Evolutionary conservation across 2,797 vertebrate species (phyloP).

Genomic region (Hippocampus kuda): DNA sequence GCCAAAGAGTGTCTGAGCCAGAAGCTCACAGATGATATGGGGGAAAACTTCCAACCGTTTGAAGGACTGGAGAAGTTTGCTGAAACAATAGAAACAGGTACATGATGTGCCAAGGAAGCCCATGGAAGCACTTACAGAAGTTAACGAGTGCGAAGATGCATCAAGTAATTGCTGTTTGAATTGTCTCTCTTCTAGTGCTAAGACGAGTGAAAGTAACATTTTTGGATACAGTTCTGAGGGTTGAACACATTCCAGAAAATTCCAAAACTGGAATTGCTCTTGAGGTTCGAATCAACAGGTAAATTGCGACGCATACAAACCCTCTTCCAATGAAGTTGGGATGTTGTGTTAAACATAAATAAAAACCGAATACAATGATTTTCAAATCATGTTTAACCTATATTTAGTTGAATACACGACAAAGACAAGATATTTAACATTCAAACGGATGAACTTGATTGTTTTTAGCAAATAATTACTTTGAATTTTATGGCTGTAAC

Average conservation of each 20-base stretch:
- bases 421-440: no score
- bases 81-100: slow-evolving; percentile 94
- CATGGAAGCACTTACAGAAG: not conserved
- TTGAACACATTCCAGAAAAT: slow-evolving; percentile 93
- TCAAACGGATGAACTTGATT: no score
- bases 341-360: no score
- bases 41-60: slow-evolving; percentile 90
- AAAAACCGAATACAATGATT: no score
- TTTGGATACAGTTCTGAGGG: slow-evolving; percentile 87
- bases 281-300: slow-evolving; percentile 89
- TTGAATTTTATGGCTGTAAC: no score
- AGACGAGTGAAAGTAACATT: slow-evolving; percentile 95
- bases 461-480: no score
- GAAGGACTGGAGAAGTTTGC: slow-evolving; percentile 98
- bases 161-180: not conserved
- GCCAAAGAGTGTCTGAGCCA: slow-evolving; percentile 97
- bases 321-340: no score
- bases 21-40: slow-evolving; percentile 89
- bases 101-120: not conserved
- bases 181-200: slow-evolving; percentile 71
- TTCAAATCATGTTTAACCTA: no score
- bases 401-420: no score
- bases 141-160: not conserved
- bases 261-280: slow-evolving; percentile 94
- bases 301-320: slow-evolving; percentile 35